phyloP scores from a whole-genome alignment of 2,797 vertebrate genomes.

The Eremophila alpestris region DNA sequence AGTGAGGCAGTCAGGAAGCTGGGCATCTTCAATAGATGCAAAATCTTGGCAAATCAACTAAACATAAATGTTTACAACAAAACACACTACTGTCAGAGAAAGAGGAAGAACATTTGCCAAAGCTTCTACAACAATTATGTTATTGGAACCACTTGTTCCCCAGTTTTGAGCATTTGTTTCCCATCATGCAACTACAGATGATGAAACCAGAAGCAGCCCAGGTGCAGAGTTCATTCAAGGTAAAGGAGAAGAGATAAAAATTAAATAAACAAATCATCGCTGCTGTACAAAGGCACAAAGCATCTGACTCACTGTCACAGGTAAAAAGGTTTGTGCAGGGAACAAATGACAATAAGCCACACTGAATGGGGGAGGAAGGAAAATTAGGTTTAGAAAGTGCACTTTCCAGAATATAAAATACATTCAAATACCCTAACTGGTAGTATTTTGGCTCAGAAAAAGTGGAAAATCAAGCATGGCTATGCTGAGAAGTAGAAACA shows the following conservation, averaged over 20 bases:
- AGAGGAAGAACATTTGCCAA: neutral
- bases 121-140: neutral
- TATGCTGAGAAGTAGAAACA: neutral
- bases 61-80: neutral
- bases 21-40: neutral
- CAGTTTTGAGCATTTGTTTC: neutral
- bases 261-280: neutral
- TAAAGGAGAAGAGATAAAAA: neutral
- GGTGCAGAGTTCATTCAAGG: neutral
- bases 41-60: neutral
- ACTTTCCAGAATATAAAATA: neutral
- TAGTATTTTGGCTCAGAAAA: neutral
- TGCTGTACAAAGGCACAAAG: neutral
- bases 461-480: neutral
- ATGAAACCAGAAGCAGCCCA: neutral
- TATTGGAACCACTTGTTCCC: neutral
- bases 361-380: neutral
- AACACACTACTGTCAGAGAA: neutral
- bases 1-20: neutral
- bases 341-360: neutral
- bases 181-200: neutral
- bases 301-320: neutral
- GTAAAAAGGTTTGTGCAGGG: neutral
- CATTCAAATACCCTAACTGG: neutral
- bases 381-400: neutral